phyloP scores from a whole-genome alignment of 2,888 invertebrate species.

The Folsomia manolachei region DNA sequence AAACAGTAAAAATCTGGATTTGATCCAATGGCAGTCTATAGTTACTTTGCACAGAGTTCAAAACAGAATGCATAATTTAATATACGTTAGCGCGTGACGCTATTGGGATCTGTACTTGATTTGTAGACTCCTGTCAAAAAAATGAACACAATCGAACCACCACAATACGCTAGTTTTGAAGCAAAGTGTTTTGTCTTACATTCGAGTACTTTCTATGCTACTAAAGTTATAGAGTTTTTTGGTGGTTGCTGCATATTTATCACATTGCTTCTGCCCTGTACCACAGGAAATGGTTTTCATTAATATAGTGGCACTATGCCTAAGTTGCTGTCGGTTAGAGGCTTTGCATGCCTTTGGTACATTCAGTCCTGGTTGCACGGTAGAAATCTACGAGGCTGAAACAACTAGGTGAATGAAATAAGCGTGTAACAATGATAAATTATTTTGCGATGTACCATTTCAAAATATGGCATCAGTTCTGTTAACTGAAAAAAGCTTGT shows the following conservation, averaged over 20 bases:
- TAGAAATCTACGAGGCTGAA: too few species aligned
- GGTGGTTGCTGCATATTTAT: neutral
- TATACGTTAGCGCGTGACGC: neutral
- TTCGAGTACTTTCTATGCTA: too few species aligned
- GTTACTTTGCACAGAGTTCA: neutral
- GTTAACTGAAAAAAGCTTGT: neutral
- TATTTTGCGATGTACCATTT: conserved; percentile 14
- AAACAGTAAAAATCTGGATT: too few species aligned
- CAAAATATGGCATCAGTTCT: conserved; percentile 11
- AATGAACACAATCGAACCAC: conserved; percentile 13
- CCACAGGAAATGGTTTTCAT: too few species aligned
- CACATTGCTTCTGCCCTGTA: too few species aligned
- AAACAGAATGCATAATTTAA: conserved; percentile 10
- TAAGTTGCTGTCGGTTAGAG: neutral
- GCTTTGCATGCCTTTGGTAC: neutral
- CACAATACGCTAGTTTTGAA: too few species aligned
- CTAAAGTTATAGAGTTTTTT: too few species aligned
- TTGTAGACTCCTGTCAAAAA: conserved; percentile 14
- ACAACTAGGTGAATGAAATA: conserved; percentile 6
- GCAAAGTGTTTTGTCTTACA: too few species aligned
- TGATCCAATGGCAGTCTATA: too few species aligned
- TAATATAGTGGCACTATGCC: too few species aligned
- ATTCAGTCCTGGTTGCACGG: neutral
- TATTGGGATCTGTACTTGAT: conserved; percentile 15
- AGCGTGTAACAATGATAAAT: conserved; percentile 18